A percentile compares a stretch with the other conserved stretches of the same genome.
phyloP scores from a whole-genome alignment of 2,888 invertebrate species.

The Caprella mutica region DNA sequence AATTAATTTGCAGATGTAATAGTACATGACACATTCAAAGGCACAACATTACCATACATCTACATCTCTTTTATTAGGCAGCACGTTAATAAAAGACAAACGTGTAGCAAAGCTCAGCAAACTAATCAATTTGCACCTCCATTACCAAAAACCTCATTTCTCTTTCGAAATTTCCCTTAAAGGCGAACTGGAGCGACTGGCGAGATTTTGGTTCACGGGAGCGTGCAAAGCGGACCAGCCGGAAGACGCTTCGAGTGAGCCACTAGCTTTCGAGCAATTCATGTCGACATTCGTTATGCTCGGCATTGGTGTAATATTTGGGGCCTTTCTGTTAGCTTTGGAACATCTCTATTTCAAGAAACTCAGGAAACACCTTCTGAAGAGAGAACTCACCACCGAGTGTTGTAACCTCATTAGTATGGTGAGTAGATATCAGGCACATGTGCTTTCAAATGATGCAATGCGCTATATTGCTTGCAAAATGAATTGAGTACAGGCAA shows the following conservation, averaged over 20 bases:
- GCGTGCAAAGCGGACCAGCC: constrained; percentile 85
- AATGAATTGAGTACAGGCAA: too few relatives aligned
- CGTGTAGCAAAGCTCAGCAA: too few relatives aligned
- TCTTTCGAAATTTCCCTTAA: too few relatives aligned
- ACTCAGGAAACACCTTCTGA: constrained; percentile 20
- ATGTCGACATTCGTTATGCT: constrained; percentile 90
- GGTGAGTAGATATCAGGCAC: constrained; percentile 15
- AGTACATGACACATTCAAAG: too few relatives aligned
- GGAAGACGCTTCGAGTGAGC: constrained; percentile 80
- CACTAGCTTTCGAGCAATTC: constrained; percentile 86
- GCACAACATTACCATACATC: too few relatives aligned
- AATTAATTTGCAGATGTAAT: too few relatives aligned
- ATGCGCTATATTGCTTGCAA: too few relatives aligned
- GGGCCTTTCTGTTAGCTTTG: constrained; percentile 69
- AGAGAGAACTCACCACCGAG: constrained; percentile 15
- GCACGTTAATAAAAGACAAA: too few relatives aligned
- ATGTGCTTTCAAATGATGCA: too few relatives aligned
- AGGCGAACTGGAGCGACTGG: constrained; percentile 80
- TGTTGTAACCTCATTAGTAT: constrained; percentile 22
- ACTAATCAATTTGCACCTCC: too few relatives aligned
- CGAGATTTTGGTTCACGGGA: constrained; percentile 91
- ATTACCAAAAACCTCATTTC: too few relatives aligned
- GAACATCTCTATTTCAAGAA: constrained; percentile 84
- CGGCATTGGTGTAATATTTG: constrained; percentile 84
- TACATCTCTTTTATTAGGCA: too few relatives aligned